phyloP scores from a whole-genome alignment of 2,888 invertebrate species.

The Disparrhopalites patrizii region DNA sequence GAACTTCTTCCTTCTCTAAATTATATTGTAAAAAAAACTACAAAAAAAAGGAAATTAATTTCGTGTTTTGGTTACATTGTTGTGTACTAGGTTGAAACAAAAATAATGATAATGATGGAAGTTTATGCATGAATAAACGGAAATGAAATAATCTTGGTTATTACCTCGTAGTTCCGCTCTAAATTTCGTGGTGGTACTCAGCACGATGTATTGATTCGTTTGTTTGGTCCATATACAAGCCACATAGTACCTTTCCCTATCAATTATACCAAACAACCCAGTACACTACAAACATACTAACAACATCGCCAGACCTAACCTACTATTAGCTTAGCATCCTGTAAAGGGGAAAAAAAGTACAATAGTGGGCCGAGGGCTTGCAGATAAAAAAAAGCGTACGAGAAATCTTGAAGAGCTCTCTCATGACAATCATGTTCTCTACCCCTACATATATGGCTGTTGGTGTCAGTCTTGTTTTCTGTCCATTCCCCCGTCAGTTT shows the following conservation, averaged over 20 bases:
- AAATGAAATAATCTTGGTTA: constrained; percentile 32
- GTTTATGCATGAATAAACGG: constrained; percentile 33
- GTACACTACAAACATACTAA: constrained; percentile 12
- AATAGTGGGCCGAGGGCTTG: neutral
- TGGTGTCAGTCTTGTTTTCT: constrained; percentile 7
- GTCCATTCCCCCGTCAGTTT: neutral
- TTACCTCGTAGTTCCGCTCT: constrained; percentile 30
- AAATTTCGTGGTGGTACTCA: constrained; percentile 28
- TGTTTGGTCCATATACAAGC: constrained; percentile 31
- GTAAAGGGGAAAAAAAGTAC: neutral
- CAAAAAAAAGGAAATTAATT: constrained; percentile 3
- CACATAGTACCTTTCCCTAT: neutral
- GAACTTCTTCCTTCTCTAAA: constrained; percentile 1
- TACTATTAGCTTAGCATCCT: neutral
- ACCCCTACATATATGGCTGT: no score
- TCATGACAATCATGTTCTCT: constrained; percentile 17
- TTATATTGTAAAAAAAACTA: constrained; percentile 1
- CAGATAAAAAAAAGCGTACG: constrained; percentile 1
- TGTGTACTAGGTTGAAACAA: constrained; percentile 21
- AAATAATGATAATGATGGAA: constrained; percentile 24
- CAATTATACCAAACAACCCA: constrained; percentile 23
- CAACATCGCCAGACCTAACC: neutral
- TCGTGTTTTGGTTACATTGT: constrained; percentile 2
- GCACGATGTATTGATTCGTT: constrained; percentile 27
- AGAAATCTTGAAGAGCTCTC: neutral